phyloP scores from a whole-genome alignment of 2,113 vertebrate species.

The Silurus meridionalis region DNA sequence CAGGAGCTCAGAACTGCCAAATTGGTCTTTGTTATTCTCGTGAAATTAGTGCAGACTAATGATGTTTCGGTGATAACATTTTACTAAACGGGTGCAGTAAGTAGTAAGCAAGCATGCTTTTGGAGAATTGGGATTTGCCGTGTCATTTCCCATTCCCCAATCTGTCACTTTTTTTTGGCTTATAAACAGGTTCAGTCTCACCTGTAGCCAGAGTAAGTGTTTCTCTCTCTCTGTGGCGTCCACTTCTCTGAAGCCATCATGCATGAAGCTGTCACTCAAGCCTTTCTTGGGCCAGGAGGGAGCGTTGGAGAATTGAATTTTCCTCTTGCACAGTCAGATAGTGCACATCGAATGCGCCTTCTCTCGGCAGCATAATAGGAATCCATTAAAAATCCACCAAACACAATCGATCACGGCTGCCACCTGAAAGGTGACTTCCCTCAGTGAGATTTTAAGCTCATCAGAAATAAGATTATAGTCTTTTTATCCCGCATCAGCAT shows the following conservation, averaged over 20 bases:
- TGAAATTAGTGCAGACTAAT: neutral
- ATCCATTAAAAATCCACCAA: constrained; percentile 57
- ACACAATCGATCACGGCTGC: constrained; percentile 46
- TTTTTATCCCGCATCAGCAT: neutral
- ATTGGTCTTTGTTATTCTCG: neutral
- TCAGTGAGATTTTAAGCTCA: constrained; percentile 56
- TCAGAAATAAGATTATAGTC: constrained; percentile 27
- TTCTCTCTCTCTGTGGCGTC: neutral
- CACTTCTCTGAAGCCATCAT: constrained; percentile 56
- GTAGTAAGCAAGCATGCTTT: neutral
- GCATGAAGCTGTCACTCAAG: constrained; percentile 64
- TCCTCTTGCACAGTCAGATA: constrained; percentile 49
- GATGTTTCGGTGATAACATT: neutral
- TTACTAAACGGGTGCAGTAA: neutral
- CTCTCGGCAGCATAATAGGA: constrained; percentile 47
- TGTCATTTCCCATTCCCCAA: neutral
- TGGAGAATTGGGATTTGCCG: neutral
- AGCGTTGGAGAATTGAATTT: constrained; percentile 55
- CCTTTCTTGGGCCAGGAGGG: constrained; percentile 43
- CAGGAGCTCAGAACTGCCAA: neutral
- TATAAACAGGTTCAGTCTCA: constrained; percentile 6
- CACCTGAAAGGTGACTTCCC: constrained; percentile 49
- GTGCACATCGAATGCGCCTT: constrained; percentile 45
- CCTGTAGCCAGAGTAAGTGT: neutral
- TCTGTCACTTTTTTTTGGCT: neutral